Percentiles rank a stretch among this genome's conserved stretches.
These are phyloP conservation scores for Empidonax alnorum DNA, from an alignment of 2,113 vertebrate species.

Conservation along the genomic window DNA sequence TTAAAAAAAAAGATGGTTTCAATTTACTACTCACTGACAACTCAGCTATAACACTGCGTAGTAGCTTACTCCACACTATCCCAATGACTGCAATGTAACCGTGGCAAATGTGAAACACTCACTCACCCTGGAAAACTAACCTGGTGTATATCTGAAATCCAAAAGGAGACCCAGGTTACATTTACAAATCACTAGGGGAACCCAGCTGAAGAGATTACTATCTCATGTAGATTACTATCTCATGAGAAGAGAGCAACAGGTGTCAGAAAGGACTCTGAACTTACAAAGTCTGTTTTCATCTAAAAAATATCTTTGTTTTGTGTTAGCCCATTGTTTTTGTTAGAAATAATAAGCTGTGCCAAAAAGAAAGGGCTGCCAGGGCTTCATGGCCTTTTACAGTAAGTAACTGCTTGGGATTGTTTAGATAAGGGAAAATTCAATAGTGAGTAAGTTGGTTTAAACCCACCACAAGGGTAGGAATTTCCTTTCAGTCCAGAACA, in stretches of 20 bases:
- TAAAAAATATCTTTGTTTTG: background rate
- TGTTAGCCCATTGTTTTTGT: background rate
- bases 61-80: background rate
- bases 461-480: background rate
- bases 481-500: background rate
- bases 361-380: background rate
- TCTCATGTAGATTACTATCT: background rate
- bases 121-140: background rate
- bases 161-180: background rate
- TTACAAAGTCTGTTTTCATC: background rate
- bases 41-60: background rate
- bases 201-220: background rate
- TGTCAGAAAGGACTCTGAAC: background rate
- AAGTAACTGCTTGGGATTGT: background rate
- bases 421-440: background rate
- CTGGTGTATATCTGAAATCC: background rate
- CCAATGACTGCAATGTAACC: background rate
- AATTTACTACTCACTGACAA: background rate
- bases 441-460: background rate
- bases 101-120: rapidly evolving
- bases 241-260: background rate
- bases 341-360: background rate
- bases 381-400: background rate
- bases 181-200: background rate
- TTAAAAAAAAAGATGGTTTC: background rate